Base-by-base conservation (phyloP, 2,888 invertebrate genomes). In the Hemaris fuciformis region DNA sequence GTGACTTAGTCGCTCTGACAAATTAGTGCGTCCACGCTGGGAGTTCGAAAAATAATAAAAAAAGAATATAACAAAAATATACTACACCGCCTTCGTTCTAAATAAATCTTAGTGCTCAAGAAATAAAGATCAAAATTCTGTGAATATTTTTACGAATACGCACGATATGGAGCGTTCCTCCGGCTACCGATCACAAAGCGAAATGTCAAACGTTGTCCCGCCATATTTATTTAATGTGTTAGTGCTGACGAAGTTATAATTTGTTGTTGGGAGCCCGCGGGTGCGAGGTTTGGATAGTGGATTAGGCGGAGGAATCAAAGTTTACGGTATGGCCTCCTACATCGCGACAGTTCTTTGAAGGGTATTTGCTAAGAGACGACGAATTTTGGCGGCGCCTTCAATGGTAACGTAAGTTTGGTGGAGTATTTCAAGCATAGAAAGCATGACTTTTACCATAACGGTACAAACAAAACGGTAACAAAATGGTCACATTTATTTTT, bases 1-100 rank as follows among this genome's bases (percentile, higher is more conserved):
- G 88, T 87, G 89, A 88, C 88, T 88, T 81, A 83, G 84, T 79
- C 81, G 77, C 81, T 77, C 79, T 77, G 81, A 90, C 85, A 84
- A 89, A 91, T 90, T 91, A 89, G 91, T 87, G 80, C 87, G 76
- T 71, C 76, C 70, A 74, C 76, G 73, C 76, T 72, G 73, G 72
- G 71, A 71, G 66, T 75, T 72, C 79, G 77, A 81, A 85, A 84
- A 86, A 83, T 79, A 85, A 83, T 72, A 83, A 82, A 81, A 82
- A 81, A 78, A 69, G 69, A 41, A 59, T 66, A 62, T 57, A 64
- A 31, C 34, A 31, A 62, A 62, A 53, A 58, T 6, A 20, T 4
- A 25, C 27, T 15, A 5, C 42, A 15, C 8, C 18, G 13, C 13
- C 13, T n/a, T n/a, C 10, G 31, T 13, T 41, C 13, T 41, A 20